phyloP scores from a whole-genome alignment of 2,888 invertebrate genomes.

The Apodemia hepburni region DNA sequence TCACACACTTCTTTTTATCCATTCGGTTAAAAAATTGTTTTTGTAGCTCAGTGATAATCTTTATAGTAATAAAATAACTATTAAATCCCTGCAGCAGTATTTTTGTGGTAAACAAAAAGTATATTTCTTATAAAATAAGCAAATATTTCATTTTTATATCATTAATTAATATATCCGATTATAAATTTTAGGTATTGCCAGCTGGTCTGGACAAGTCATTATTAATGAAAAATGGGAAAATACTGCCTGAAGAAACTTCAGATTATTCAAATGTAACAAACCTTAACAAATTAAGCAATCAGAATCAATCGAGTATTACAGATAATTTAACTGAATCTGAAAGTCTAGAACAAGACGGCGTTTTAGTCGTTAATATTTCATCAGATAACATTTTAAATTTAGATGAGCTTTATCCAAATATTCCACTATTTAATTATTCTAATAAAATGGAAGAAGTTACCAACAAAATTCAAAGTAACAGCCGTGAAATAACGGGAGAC shows the following conservation, averaged over 20 bases:
- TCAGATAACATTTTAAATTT: slow-evolving; percentile 68
- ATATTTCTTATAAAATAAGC: no score
- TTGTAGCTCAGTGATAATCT: no score
- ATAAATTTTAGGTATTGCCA: slow-evolving; percentile 49
- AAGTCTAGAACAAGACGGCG: slow-evolving; percentile 74
- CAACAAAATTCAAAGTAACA: slow-evolving; percentile 78
- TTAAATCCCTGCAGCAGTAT: no score
- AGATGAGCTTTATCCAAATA: slow-evolving; percentile 64
- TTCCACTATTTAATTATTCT: slow-evolving; percentile 59
- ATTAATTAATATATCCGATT: no score
- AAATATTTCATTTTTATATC: no score
- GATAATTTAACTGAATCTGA: slow-evolving; percentile 72
- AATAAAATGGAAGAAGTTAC: slow-evolving; percentile 71
- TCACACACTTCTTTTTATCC: no score
- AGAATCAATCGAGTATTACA: slow-evolving; percentile 49
- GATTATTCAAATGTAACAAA: slow-evolving; percentile 44
- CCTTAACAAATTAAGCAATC: slow-evolving; percentile 45
- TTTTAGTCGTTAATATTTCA: slow-evolving; percentile 69
- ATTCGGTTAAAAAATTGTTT: no score
- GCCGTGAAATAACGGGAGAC: slow-evolving; percentile 75
- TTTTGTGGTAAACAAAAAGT: no score
- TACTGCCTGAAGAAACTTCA: slow-evolving; percentile 56
- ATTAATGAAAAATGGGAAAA: slow-evolving; percentile 64
- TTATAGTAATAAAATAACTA: no score
- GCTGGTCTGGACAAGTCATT: slow-evolving; percentile 65